Base-by-base conservation (phyloP, 1,140 invertebrate genomes). In the Drosophila ogumai region DNA sequence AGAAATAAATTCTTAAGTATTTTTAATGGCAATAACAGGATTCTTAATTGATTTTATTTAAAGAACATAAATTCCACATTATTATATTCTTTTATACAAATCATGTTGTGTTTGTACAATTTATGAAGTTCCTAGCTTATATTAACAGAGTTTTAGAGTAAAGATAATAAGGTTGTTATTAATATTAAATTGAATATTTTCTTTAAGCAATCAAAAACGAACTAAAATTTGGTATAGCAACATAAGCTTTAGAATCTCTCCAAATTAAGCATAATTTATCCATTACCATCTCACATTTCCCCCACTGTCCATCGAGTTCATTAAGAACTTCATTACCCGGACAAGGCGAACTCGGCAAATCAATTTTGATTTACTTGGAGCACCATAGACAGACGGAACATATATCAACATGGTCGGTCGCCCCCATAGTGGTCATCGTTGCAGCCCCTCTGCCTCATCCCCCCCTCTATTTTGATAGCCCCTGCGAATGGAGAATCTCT, bases 331-430 rank as follows among this genome's bases (percentile, higher is more conserved):
- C 64, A 88, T 88, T 88, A 84, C 61, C 54, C 47, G 17, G 44
- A 43, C 56, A 25, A 52, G 61, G 49, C 38, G 58, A 55, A 34
- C 50, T 38, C 22, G 75, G 75, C 67, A 90, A 87, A 87, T 87
- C 85, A 90, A 87, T 87, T 85, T 90, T 90, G 81, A 87, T 87
- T 90, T 90, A 87, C 85, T 79, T 47, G 57, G 32, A 75, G 56
- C 55, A 67, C 25, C 34, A 81, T 54, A 38, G 40, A 44, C 22
- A 28, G 47, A 61, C 40, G 5, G 52, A 36, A 61, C 58, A 86
- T 76, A 79, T 52, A 86, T 79, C 61, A 79, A 76, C 82, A 44
- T 52, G 64, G 15, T 82, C 49, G 58, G 15, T 82, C 49, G 58
- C 58, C 40, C 73, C 54, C 66, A 50, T 67, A 59, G 40, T 59